Conservation (phyloP, 2,113 vertebrate species). For the Struthio camelus region DNA sequence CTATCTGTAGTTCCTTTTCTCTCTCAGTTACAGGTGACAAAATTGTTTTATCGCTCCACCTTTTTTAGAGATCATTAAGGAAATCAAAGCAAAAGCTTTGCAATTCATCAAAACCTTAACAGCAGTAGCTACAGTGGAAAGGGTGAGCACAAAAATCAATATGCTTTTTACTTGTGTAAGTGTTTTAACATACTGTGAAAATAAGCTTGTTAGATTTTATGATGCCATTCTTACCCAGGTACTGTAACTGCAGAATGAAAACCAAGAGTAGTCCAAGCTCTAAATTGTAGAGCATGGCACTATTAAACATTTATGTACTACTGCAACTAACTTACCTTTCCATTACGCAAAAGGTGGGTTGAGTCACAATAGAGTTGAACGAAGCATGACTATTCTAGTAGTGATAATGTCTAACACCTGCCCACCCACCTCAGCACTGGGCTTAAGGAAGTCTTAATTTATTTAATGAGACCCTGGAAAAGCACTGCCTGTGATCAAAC, state of each 20-base stretch:
- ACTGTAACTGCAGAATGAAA: not conserved
- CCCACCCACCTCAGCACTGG: not conserved
- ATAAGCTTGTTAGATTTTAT: not conserved
- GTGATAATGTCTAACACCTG: not conserved
- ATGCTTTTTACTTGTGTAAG: not conserved
- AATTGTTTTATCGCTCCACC: not conserved
- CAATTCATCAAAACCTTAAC: not conserved
- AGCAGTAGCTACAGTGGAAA: not conserved
- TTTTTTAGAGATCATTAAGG: not conserved
- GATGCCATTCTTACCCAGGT: not conserved
- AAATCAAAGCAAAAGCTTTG: slow-evolving; percentile 24
- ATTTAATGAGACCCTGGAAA: slow-evolving; percentile 24
- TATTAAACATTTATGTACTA: slow-evolving; percentile 11
- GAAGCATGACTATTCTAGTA: slow-evolving; percentile 2
- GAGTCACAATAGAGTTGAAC: slow-evolving; percentile 8
- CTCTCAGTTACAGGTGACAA: not conserved
- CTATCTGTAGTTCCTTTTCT: not conserved
- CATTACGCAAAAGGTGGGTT: not conserved
- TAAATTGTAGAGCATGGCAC: not conserved
- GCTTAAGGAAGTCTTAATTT: slow-evolving; percentile 40
- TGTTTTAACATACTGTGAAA: not conserved
- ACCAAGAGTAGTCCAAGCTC: not conserved
- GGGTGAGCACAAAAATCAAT: not conserved
- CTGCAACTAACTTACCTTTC: not conserved
- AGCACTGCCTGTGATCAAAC: not conserved